Conservation (phyloP, 2,113 vertebrate species). For the Ciconia boyciana region DNA sequence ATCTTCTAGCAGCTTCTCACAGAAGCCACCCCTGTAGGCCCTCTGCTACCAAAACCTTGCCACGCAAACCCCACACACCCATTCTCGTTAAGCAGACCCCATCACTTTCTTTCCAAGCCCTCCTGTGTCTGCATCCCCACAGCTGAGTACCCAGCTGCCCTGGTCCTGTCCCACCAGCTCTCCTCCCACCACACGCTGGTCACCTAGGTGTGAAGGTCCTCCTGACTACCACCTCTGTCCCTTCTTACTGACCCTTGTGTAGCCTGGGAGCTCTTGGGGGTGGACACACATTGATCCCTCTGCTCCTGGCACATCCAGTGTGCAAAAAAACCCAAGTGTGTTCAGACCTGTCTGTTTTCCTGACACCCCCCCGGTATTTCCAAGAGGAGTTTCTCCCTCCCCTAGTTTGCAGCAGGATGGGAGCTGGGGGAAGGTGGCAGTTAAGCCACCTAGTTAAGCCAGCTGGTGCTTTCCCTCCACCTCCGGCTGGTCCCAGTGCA, state of each 20-base stretch:
- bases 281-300: too few relatives aligned
- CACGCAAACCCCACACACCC: background rate
- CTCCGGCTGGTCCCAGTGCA: background rate
- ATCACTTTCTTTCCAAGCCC: background rate
- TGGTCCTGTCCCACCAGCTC: background rate
- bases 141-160: background rate
- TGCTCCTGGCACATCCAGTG: background rate
- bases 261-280: background rate
- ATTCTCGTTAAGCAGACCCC: fast-evolving
- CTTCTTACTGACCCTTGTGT: background rate
- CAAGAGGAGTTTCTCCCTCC: background rate
- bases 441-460: background rate
- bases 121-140: background rate
- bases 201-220: background rate
- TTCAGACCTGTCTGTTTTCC: background rate
- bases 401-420: background rate
- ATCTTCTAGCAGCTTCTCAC: too few relatives aligned
- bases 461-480: background rate
- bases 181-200: fast-evolving
- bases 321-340: background rate
- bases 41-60: too few relatives aligned
- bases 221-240: background rate
- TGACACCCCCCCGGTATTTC: background rate
- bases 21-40: too few relatives aligned
- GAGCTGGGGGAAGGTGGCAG: background rate